These are phyloP conservation scores for Rhinogobio ventralis DNA, from an alignment of 2,797 vertebrate species.

Conservation along the genomic window DNA sequence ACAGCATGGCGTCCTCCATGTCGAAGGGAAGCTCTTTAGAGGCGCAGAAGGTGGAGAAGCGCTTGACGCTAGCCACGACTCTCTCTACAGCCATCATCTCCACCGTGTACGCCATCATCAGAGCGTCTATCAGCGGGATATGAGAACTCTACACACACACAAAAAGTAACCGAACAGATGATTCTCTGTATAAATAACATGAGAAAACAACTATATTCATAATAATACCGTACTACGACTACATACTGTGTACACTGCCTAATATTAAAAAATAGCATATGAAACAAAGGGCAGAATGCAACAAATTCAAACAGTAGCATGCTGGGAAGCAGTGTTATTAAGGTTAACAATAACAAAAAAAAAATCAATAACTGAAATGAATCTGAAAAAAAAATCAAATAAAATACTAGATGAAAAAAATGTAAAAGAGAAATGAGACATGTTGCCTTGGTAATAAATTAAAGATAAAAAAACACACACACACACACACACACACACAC, in stretches of 20 bases:
- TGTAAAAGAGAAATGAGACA: neutral
- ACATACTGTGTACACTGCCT: neutral
- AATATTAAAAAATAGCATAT: no score
- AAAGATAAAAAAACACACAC: neutral
- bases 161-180: neutral
- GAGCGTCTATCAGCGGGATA: slow-evolving; percentile 92
- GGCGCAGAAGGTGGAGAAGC: slow-evolving; percentile 92
- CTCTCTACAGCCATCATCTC: slow-evolving; percentile 97
- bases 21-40: slow-evolving; percentile 92
- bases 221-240: neutral
- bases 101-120: slow-evolving; percentile 92
- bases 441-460: no score
- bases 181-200: neutral
- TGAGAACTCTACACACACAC: slow-evolving; percentile 83
- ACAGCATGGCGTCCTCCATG: slow-evolving; percentile 93
- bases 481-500: no score
- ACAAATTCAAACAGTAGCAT: no score
- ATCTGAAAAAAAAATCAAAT: neutral
- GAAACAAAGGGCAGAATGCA: no score
- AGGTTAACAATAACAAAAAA: neutral
- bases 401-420: neutral
- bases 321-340: neutral
- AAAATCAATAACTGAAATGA: neutral
- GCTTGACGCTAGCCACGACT: slow-evolving; percentile 90
- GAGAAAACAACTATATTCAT: neutral